Conservation (phyloP, 2,113 vertebrate genomes). For the Tragelaphus imberbis region DNA sequence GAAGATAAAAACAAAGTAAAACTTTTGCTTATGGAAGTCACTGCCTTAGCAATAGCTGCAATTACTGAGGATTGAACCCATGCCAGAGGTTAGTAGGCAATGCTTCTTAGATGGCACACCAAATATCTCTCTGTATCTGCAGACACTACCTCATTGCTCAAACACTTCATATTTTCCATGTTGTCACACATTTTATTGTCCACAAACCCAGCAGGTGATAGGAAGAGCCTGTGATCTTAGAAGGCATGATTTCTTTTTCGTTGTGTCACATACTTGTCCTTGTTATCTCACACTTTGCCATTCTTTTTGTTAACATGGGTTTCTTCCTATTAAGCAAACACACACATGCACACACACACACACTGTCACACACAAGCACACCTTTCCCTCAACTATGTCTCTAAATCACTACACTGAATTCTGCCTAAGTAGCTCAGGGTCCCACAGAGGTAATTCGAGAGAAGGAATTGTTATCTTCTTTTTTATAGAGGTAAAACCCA, state of each 20-base stretch:
- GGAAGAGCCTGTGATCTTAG: not conserved
- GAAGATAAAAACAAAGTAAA: constrained; percentile 35
- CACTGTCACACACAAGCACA: not conserved
- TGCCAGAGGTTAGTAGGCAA: not conserved
- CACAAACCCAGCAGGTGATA: not conserved
- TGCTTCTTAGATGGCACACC: not conserved
- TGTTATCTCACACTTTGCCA: not conserved
- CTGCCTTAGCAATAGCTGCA: not conserved
- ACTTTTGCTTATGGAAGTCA: constrained; percentile 14
- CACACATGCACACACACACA: accelerated
- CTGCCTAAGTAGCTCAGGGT: constrained; percentile 40
- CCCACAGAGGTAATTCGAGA: constrained; percentile 48
- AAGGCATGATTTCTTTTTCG: not conserved
- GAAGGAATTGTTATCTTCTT: constrained; percentile 41
- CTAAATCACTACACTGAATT: constrained; percentile 31
- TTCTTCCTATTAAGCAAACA: not conserved
- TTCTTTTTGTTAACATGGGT: not conserved
- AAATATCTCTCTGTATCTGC: not conserved
- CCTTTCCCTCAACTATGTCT: not conserved
- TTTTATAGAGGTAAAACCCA: constrained; percentile 37
- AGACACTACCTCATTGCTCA: not conserved
- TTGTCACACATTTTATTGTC: not conserved
- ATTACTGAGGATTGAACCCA: not conserved
- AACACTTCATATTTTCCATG: not conserved
- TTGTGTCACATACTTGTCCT: not conserved